Conservation (phyloP, 2,797 vertebrate species). For the Malurus leucopterus region DNA sequence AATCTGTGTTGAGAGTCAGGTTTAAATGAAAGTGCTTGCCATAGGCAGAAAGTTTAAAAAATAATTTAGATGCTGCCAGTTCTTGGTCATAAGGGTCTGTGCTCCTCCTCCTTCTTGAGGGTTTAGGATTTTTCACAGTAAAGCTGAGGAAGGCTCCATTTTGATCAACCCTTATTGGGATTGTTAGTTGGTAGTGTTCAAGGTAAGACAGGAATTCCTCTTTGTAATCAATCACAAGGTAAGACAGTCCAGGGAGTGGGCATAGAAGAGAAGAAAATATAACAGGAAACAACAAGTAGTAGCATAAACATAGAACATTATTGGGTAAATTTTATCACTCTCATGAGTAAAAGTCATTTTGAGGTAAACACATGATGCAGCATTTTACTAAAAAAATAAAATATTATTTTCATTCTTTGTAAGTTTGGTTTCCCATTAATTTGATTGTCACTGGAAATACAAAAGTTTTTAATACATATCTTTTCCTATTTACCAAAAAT, state of each 20-base stretch:
- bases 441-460: neutral
- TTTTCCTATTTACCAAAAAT: neutral
- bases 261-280: conserved; percentile 74
- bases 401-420: neutral
- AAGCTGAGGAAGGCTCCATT: conserved; percentile 95
- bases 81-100: conserved; percentile 78
- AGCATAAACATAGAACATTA: conserved; percentile 54
- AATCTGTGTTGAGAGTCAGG: conserved; percentile 91
- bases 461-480: neutral
- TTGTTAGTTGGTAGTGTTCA: conserved; percentile 95
- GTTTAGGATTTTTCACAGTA: conserved; percentile 94
- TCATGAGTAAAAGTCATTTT: neutral
- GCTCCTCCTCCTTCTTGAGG: conserved; percentile 86
- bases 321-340: conserved; percentile 32
- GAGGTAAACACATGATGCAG: neutral
- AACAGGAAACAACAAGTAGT: conserved; percentile 70
- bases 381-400: conserved; percentile 33
- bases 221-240: conserved; percentile 80
- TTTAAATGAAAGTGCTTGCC: conserved; percentile 98
- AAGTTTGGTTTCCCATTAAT: neutral
- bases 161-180: conserved; percentile 92
- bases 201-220: conserved; percentile 98
- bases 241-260: conserved; percentile 69
- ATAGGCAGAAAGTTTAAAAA: conserved; percentile 96
- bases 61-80: conserved; percentile 84